These are phyloP conservation scores for Eulimnadia texana DNA, from an alignment of 1,140 invertebrate species.

Conservation along the genomic window DNA sequence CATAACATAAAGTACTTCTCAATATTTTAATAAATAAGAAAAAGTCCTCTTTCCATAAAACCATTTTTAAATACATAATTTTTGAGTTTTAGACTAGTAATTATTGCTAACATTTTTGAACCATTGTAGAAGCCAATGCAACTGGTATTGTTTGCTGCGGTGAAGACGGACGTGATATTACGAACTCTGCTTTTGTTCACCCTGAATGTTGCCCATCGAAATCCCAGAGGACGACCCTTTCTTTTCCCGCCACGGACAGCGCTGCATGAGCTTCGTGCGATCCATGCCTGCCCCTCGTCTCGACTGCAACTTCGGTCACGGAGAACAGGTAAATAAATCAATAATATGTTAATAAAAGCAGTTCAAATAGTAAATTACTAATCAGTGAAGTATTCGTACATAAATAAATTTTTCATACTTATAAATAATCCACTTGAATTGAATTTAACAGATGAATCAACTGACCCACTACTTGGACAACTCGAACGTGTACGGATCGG, in stretches of 20 bases:
- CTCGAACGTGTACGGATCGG: slow-evolving; percentile 36
- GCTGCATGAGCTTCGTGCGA: slow-evolving; percentile 21
- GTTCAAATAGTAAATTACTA: neutral
- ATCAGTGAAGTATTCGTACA: neutral
- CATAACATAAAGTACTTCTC: too few relatives aligned
- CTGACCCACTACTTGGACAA: slow-evolving; percentile 36
- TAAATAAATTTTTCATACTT: neutral
- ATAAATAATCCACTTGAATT: neutral
- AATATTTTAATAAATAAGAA: too few relatives aligned
- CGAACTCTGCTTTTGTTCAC: slow-evolving; percentile 24
- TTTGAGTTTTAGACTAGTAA: neutral
- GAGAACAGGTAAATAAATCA: slow-evolving; percentile 16
- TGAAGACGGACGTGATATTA: slow-evolving; percentile 42
- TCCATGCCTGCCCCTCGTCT: slow-evolving; percentile 17
- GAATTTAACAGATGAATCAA: slow-evolving; percentile 26
- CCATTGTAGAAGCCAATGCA: slow-evolving; percentile 10
- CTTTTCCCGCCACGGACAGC: slow-evolving; percentile 3
- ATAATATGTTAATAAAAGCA: neutral
- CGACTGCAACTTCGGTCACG: slow-evolving; percentile 18
- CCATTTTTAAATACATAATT: too few relatives aligned
- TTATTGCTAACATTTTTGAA: too few relatives aligned
- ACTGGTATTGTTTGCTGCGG: slow-evolving; percentile 44
- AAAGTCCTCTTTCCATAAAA: too few relatives aligned
- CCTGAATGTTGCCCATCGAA: slow-evolving; percentile 23
- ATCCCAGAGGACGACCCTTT: slow-evolving; percentile 16